Evolutionary conservation across 2,888 invertebrate genomes (phyloP).

Genomic region (Drosophila nr. perissopoda): DNA sequence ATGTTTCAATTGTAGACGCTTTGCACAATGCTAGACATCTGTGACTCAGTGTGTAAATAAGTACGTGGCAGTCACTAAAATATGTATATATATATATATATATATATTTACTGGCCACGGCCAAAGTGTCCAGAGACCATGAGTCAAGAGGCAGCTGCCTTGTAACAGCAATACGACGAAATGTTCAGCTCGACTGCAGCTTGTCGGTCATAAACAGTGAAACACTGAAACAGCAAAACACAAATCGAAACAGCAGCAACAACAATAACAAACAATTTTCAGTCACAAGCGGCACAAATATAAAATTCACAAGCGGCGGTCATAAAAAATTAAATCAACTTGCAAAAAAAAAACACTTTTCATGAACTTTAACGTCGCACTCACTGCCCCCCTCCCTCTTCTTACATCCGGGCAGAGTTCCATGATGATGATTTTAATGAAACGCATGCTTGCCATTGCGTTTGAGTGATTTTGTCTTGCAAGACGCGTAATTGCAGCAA

Average conservation of each 20-base stretch:
- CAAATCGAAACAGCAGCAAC: constrained; percentile 49
- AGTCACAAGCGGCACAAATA: constrained; percentile 50
- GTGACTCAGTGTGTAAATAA: constrained; percentile 28
- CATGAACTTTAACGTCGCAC: constrained; percentile 40
- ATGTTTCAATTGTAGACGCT: constrained; percentile 73
- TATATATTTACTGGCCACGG: constrained; percentile 32
- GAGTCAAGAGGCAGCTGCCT: constrained; percentile 20
- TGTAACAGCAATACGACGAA: constrained; percentile 4
- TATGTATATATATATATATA: constrained; percentile 50
- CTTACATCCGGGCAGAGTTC: background rate
- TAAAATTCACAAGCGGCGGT: constrained; percentile 68
- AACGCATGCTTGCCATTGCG: constrained; percentile 76
- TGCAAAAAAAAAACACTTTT: constrained; percentile 70
- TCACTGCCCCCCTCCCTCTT: too few relatives aligned
- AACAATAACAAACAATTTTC: constrained; percentile 20
- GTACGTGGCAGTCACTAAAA: constrained; percentile 47
- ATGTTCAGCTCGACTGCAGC: constrained; percentile 63
- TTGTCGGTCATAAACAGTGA: constrained; percentile 52
- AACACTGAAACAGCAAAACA: constrained; percentile 24
- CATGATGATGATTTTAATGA: constrained; percentile 69
- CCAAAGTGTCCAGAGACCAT: constrained; percentile 17
- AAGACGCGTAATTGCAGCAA: constrained; percentile 76
- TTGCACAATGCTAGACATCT: constrained; percentile 62
- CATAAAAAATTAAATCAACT: constrained; percentile 80
- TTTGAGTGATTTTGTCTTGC: constrained; percentile 77